Percentiles rank a stretch among this genome's conserved stretches.
Conservation (phyloP, 2,888 invertebrate species). For the Isoperla grammatica region DNA sequence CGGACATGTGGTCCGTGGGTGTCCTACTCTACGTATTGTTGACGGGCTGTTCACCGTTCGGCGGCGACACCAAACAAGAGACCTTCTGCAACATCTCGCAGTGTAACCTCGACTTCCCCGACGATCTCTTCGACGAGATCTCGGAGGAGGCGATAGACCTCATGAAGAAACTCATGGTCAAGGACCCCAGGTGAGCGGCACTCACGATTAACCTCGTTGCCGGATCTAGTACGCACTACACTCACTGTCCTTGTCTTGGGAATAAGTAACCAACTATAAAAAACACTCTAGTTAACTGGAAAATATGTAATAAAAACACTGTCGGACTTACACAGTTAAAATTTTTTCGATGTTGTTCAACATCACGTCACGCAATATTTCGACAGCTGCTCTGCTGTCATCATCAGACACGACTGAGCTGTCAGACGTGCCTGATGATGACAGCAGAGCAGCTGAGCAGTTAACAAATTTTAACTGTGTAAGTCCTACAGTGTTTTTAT, state of each 20-base stretch:
- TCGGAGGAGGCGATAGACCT: constrained; percentile 86
- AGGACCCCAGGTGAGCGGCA: constrained; percentile 85
- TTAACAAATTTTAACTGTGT: too few species aligned
- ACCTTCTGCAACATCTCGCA: constrained; percentile 96
- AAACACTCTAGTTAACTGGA: too few species aligned
- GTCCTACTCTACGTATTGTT: constrained; percentile 90
- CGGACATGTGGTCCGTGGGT: constrained; percentile 97
- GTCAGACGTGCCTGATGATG: too few species aligned
- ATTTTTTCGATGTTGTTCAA: too few species aligned
- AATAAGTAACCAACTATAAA: not conserved
- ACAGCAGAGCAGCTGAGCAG: too few species aligned
- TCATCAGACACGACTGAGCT: not conserved
- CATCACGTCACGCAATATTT: too few species aligned
- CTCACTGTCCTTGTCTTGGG: constrained; percentile 1
- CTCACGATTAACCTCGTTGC: not conserved
- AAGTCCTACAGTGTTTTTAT: too few species aligned
- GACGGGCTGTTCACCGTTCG: constrained; percentile 93
- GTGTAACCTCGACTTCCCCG: constrained; percentile 89
- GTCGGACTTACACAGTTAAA: too few species aligned
- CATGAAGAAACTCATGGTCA: constrained; percentile 81
- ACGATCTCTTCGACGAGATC: constrained; percentile 83
- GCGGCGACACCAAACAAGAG: constrained; percentile 93
- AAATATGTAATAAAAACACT: too few species aligned
- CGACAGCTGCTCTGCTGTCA: too few species aligned
- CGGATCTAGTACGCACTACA: too few species aligned